Evolutionary conservation across 2,888 invertebrate species (phyloP).

Genomic region (Nephrocerus scutellatus): DNA sequence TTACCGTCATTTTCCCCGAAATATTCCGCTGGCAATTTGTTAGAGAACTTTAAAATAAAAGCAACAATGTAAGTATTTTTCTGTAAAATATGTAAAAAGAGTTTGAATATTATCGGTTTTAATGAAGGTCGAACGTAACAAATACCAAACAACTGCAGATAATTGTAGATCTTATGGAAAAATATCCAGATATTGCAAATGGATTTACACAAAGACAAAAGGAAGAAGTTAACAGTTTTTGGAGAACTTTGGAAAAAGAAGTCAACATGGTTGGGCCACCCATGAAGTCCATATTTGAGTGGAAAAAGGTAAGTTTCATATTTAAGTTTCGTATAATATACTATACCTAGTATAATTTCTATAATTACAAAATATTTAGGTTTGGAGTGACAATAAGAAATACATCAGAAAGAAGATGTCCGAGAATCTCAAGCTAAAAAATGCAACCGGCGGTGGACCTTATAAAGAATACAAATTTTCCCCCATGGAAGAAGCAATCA

Average conservation of each 20-base stretch:
- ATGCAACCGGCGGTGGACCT: constrained; percentile 3
- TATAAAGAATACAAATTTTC: constrained; percentile 4
- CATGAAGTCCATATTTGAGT: background rate
- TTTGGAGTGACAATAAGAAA: background rate
- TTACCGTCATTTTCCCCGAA: background rate
- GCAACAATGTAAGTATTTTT: constrained; percentile 2
- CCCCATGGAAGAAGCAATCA: constrained; percentile 4
- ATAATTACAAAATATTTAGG: too few relatives aligned
- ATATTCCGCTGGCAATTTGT: background rate
- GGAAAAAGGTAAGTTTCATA: constrained; percentile 5
- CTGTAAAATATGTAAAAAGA: too few relatives aligned
- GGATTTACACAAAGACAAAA: too few relatives aligned
- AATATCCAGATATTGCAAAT: too few relatives aligned
- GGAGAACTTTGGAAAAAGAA: constrained; percentile 5
- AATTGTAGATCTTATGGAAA: too few relatives aligned
- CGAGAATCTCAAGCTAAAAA: constrained; percentile 1
- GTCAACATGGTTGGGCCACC: constrained; percentile 1
- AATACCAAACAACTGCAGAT: too few relatives aligned
- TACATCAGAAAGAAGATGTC: background rate
- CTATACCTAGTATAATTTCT: too few relatives aligned
- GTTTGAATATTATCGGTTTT: too few relatives aligned
- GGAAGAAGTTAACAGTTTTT: constrained; percentile 3
- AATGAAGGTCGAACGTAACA: too few relatives aligned
- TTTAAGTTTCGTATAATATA: too few relatives aligned
- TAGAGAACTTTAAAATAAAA: constrained; percentile 1